Conservation (phyloP, 2,888 invertebrate species). For the Xestobium rufovillosum region DNA sequence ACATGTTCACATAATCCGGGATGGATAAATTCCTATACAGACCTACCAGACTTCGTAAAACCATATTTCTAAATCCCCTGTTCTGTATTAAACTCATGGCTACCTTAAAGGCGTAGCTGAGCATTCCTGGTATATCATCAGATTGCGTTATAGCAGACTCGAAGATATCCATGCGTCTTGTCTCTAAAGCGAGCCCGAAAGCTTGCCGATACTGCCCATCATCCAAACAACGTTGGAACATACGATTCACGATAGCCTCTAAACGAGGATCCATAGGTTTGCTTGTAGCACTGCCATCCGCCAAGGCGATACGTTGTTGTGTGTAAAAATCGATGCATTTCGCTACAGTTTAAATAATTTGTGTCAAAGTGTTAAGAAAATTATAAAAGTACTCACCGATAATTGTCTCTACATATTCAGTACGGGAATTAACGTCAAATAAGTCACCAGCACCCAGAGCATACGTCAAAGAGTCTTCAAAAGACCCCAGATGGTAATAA, state of each 20-base stretch:
- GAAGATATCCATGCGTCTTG: slow-evolving; percentile 94
- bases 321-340: slow-evolving; percentile 98
- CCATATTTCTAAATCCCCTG: slow-evolving; percentile 84
- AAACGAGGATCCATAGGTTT: slow-evolving; percentile 73
- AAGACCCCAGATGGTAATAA: slow-evolving; percentile 95
- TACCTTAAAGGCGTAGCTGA: slow-evolving; percentile 92
- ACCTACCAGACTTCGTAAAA: slow-evolving; percentile 80
- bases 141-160: slow-evolving; percentile 85
- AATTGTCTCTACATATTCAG: slow-evolving; percentile 95
- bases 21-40: slow-evolving; percentile 82
- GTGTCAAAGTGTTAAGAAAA: too few species aligned
- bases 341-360: slow-evolving; percentile 54
- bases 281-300: slow-evolving; percentile 57
- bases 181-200: slow-evolving; percentile 92
- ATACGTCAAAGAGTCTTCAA: slow-evolving; percentile 94
- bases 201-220: slow-evolving; percentile 95
- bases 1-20: slow-evolving; percentile 98
- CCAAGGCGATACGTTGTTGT: slow-evolving; percentile 70
- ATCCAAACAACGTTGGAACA: slow-evolving; percentile 94
- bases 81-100: slow-evolving; percentile 96
- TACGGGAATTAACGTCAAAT: slow-evolving; percentile 89
- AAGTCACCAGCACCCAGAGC: slow-evolving; percentile 92
- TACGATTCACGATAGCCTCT: slow-evolving; percentile 90
- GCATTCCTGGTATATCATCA: slow-evolving; percentile 83
- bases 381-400: slow-evolving; percentile 50